Conservation (phyloP, 2,113 vertebrate genomes). For the Nipponia nippon region DNA sequence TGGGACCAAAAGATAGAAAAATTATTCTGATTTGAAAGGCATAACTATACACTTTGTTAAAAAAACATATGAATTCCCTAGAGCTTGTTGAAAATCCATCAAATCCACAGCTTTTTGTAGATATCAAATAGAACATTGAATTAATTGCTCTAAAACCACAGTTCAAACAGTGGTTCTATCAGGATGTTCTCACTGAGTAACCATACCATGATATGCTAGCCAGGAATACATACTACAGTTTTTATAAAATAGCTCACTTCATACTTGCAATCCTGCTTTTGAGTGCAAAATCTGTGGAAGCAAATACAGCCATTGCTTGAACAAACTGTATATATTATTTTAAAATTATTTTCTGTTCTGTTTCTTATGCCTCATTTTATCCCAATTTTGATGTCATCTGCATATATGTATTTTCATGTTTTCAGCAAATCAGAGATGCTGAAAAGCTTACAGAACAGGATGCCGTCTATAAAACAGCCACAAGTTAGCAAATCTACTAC, state of each 20-base stretch:
- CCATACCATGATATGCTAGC: too few species aligned
- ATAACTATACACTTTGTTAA: background rate
- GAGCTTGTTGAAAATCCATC: background rate
- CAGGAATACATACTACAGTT: background rate
- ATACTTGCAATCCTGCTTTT: background rate
- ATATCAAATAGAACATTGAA: background rate
- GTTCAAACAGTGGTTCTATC: background rate
- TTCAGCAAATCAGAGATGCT: background rate
- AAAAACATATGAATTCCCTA: background rate
- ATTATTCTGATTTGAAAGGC: background rate
- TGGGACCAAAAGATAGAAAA: background rate
- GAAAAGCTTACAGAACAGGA: background rate
- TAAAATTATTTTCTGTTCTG: background rate
- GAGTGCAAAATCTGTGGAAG: background rate
- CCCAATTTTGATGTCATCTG: background rate
- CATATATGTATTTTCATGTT: fast-evolving
- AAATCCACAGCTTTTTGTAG: background rate
- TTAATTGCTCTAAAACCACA: background rate
- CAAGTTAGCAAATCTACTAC: background rate
- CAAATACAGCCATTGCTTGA: background rate
- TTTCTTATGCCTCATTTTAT: background rate
- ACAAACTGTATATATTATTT: background rate
- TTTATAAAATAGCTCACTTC: background rate
- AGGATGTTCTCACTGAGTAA: background rate
- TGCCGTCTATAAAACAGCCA: background rate